These are phyloP conservation scores for Beris chalybata DNA, from an alignment of 2,888 invertebrate genomes.

Conservation along the genomic window DNA sequence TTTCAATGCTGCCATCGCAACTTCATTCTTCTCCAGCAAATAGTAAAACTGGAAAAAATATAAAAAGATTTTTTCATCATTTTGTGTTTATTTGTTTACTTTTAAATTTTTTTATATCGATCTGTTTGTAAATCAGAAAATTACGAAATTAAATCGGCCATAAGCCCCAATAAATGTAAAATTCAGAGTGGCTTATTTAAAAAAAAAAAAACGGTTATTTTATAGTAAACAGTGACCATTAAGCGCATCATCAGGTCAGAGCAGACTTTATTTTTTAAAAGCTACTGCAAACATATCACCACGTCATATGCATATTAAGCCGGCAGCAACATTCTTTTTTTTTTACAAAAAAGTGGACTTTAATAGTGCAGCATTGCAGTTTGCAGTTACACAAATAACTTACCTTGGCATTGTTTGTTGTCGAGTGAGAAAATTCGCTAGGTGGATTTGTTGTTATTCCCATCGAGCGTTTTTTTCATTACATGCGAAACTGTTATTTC, in stretches of 20 bases:
- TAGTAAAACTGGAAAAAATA: slow-evolving; percentile 73
- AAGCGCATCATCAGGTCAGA: no score
- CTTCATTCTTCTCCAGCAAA: slow-evolving; percentile 69
- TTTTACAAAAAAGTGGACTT: background rate
- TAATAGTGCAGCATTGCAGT: slow-evolving; percentile 17
- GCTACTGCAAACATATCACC: no score
- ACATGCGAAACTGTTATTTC: background rate
- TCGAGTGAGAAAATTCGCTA: slow-evolving; percentile 18
- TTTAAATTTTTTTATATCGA: no score
- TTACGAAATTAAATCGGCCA: no score
- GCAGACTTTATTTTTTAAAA: no score
- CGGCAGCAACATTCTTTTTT: background rate
- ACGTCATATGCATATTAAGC: no score
- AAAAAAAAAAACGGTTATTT: no score
- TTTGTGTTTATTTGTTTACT: no score
- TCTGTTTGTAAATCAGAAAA: no score
- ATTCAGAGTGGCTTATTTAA: no score
- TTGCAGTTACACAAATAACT: slow-evolving; percentile 14
- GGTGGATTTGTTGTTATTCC: slow-evolving; percentile 3
- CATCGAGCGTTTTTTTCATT: background rate
- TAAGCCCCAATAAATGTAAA: no score
- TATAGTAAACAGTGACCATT: no score
- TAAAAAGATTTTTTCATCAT: slow-evolving; percentile 13
- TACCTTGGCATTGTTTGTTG: slow-evolving; percentile 24
- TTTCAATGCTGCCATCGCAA: slow-evolving; percentile 73